Percentiles rank a stretch among this genome's conserved stretches.
These are phyloP conservation scores for Galbula dea DNA, from an alignment of 2,113 vertebrate species.

Conservation along the genomic window DNA sequence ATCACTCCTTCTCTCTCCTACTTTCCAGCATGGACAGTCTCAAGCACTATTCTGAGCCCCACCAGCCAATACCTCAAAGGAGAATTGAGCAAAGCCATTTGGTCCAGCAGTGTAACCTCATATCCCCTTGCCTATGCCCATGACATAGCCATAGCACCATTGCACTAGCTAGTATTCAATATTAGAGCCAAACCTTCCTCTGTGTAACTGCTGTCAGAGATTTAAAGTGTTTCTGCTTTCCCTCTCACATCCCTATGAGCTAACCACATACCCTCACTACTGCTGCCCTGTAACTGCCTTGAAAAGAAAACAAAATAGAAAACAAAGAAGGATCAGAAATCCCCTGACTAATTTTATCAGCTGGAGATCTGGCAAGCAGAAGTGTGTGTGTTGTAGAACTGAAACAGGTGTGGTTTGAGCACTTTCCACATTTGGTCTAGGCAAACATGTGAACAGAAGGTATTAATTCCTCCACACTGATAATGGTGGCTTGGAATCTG, in stretches of 20 bases:
- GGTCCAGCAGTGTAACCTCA: background rate
- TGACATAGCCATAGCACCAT: fast-evolving
- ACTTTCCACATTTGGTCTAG: slow-evolving; percentile 45
- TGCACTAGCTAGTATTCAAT: background rate
- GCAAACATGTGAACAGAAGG: slow-evolving; percentile 43
- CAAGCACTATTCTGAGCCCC: background rate
- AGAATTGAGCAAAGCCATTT: background rate
- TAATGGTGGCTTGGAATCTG: background rate
- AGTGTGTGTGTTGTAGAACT: background rate
- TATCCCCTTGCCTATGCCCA: fast-evolving
- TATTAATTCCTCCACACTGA: slow-evolving; percentile 44
- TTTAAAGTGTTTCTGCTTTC: slow-evolving; percentile 57
- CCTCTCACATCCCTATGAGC: slow-evolving; percentile 60
- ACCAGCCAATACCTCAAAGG: background rate
- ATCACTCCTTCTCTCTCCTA: background rate
- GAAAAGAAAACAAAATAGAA: slow-evolving; percentile 1
- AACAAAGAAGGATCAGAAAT: slow-evolving; percentile 41
- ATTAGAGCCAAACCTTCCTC: background rate
- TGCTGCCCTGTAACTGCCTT: slow-evolving; percentile 32
- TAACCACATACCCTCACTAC: slow-evolving; percentile 37
- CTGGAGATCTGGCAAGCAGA: slow-evolving; percentile 44
- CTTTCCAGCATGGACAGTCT: background rate
- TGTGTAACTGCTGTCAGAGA: background rate
- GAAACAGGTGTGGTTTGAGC: slow-evolving; percentile 23
- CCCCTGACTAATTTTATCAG: slow-evolving; percentile 69